Evolutionary conservation across 2,888 invertebrate genomes (phyloP), one percentile per base, ranked within the genome.

Genomic region (Macaria liturata): DNA sequence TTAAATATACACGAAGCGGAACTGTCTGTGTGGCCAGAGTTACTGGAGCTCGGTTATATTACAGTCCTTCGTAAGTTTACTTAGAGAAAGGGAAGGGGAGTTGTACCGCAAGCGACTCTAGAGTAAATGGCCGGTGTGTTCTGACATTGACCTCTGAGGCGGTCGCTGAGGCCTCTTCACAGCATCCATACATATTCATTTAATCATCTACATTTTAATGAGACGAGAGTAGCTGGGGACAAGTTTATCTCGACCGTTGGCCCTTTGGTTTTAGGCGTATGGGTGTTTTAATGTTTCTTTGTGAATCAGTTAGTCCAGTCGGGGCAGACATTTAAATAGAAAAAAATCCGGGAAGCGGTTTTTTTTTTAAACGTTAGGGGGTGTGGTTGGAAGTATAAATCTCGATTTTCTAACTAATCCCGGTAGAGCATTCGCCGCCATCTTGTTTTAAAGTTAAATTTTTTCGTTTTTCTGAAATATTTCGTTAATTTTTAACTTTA

Each of bases 91-190:
- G 75, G 68, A 74, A 74, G 67, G 70, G 64, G 64, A 72, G 70
- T 20, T 68, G 67, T 71, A 70, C 65, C 58, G 64, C 63, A 44
- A 59, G 70, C 70, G 72, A 80, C 57, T 81, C 80, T 73, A 8
- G 58, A 45, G 74, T 65, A 47, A 72, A 42, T 80, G 80, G 82
- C 69, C 73, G 74, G 68, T 64, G 75, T 74, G 74, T 78, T 77
- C 78, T 82, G 87, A 87, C 88, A 88, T 87, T 89, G 88, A 88
- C 88, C 88, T 81, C 86, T 80, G 76, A 75, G 76, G 72, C 81
- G 80, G 80, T 78, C 79, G 78, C 55, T 69, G 79, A 82, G 82
- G 82, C 81, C 79, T 84, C 84, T 71, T 82, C 83, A 84, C 76
- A 67, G 71, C 68, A 75, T 66, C 61, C 69, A 84, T 84, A 80